Percentiles rank a stretch among this genome's conserved stretches.
These are phyloP conservation scores for Chlorocebus sabaeus DNA, from an alignment of 2,113 vertebrate species.

Conservation along the genomic window DNA sequence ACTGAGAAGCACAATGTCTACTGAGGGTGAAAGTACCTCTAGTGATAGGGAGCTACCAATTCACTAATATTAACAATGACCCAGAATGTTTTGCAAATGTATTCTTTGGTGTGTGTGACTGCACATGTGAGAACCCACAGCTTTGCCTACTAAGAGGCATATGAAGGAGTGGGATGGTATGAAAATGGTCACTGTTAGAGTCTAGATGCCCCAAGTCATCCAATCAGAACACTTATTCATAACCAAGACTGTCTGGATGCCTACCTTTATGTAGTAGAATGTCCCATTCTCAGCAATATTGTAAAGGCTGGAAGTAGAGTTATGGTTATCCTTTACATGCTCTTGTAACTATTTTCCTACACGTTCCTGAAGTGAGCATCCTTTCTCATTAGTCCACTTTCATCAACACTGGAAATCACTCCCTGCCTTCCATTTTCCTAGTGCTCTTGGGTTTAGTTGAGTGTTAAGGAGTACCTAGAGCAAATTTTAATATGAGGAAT, in stretches of 20 bases:
- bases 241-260: not conserved
- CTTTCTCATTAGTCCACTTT: not conserved
- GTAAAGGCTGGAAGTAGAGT: not conserved
- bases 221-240: not conserved
- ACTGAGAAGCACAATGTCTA: not conserved
- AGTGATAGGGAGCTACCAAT: not conserved
- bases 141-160: not conserved
- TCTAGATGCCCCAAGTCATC: not conserved
- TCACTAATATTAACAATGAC: not conserved
- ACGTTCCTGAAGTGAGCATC: not conserved
- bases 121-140: not conserved
- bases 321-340: not conserved
- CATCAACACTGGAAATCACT: not conserved
- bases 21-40: not conserved
- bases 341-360: not conserved
- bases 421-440: not conserved
- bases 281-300: not conserved
- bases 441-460: not conserved
- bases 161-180: not conserved
- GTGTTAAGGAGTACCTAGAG: not conserved
- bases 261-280: not conserved
- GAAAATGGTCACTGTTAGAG: not conserved
- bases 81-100: not conserved
- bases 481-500: slow-evolving; percentile 5
- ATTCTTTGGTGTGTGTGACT: not conserved